These are phyloP conservation scores for Galeopsomyia nigrocyanea DNA, from an alignment of 2,888 invertebrate species.

Conservation along the genomic window DNA sequence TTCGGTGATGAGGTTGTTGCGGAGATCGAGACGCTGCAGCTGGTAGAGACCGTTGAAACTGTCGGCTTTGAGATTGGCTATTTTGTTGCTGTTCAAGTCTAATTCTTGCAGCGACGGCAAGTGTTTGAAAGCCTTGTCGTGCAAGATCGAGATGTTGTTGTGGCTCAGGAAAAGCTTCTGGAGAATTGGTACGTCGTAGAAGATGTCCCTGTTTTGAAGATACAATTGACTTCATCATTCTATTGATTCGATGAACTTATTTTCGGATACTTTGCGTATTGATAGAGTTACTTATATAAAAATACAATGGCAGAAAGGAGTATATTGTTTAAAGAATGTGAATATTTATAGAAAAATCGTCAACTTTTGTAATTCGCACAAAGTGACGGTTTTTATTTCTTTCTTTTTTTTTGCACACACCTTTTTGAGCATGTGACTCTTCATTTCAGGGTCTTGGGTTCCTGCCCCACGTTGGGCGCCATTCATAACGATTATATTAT, in stretches of 20 bases:
- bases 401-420: no score
- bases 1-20: conserved; percentile 81
- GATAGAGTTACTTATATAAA: no score
- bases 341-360: no score
- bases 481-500: no score
- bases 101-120: conserved; percentile 82
- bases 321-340: no score
- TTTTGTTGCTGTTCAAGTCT: conserved; percentile 84
- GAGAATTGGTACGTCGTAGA: conserved; percentile 80
- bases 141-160: conserved; percentile 87
- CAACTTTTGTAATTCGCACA: no score
- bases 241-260: background rate
- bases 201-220: conserved; percentile 72
- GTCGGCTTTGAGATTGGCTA: conserved; percentile 81
- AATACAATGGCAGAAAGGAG: no score
- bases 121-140: conserved; percentile 85
- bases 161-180: conserved; percentile 85
- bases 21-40: conserved; percentile 81
- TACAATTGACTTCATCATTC: background rate
- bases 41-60: conserved; percentile 84
- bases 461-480: no score
- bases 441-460: no score
- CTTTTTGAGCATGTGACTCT: no score
- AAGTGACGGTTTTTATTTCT: no score
- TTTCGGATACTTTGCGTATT: background rate